Evolutionary conservation across 2,888 invertebrate species (phyloP).

Genomic region (Tipula unca): DNA sequence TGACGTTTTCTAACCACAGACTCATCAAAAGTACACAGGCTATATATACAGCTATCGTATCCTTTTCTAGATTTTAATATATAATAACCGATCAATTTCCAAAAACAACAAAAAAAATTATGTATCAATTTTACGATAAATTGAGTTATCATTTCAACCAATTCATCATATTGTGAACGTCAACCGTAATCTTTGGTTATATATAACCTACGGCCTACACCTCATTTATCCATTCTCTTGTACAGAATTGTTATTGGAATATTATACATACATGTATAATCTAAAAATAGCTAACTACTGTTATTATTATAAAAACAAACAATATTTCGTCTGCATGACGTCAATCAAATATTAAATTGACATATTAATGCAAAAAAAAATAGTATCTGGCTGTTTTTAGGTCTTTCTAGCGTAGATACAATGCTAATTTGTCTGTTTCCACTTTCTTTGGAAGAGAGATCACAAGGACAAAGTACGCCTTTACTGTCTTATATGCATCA

Average conservation of each 20-base stretch:
- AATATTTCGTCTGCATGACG: neutral
- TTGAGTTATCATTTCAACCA: neutral
- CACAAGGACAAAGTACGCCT: no score
- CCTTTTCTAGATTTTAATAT: neutral
- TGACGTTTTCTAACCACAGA: no score
- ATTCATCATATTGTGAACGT: neutral
- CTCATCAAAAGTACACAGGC: no score
- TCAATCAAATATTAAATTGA: neutral
- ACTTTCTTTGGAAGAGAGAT: no score
- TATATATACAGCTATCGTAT: neutral
- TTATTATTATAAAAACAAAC: neutral
- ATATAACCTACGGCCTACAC: neutral
- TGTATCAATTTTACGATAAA: neutral
- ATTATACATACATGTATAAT: neutral
- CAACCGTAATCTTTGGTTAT: neutral
- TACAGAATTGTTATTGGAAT: neutral
- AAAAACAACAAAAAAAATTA: neutral
- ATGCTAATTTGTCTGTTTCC: no score
- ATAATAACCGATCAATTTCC: neutral
- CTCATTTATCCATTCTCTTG: neutral
- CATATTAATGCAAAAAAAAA: neutral
- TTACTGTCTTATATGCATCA: no score
- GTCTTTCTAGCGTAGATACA: no score
- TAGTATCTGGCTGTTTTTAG: no score
- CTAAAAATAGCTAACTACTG: neutral